phyloP scores from a whole-genome alignment of 2,113 vertebrate species.

The Leptobrachium leishanense region DNA sequence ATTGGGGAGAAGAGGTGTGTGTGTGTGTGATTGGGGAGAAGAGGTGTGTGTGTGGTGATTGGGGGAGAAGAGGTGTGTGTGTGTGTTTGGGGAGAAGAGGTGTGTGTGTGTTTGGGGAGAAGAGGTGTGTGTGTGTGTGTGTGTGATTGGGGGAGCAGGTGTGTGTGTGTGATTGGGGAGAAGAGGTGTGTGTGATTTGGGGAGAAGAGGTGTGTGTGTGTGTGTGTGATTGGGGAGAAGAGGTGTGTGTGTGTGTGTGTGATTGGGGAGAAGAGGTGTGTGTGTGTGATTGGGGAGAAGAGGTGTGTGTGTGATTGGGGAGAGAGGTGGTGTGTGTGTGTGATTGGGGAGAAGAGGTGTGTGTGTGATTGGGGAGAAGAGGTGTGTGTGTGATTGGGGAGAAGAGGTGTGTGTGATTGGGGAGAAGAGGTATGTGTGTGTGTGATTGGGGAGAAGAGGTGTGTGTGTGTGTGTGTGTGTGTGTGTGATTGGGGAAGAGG shows the following conservation, averaged over 20 bases:
- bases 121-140: background rate
- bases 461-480: too few relatives aligned
- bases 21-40: too few relatives aligned
- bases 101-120: slow-evolving; percentile 1
- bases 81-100: background rate
- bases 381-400: too few relatives aligned
- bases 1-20: background rate
- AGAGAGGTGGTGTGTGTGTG: too few relatives aligned
- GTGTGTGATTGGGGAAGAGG: background rate
- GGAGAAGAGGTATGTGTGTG: background rate
- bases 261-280: background rate
- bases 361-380: too few relatives aligned
- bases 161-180: background rate
- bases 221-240: too few relatives aligned
- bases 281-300: background rate
- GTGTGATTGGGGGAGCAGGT: background rate
- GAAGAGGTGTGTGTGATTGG: too few relatives aligned
- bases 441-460: background rate
- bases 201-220: background rate
- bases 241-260: background rate
- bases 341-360: too few relatives aligned
- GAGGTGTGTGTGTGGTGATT: background rate
- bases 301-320: too few relatives aligned
- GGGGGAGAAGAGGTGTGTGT: background rate
- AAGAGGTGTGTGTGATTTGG: background rate